Percentiles rank a stretch among this genome's conserved stretches.
Evolutionary conservation across 2,888 invertebrate genomes (phyloP).

Genomic region (Cremastinae sp.): DNA sequence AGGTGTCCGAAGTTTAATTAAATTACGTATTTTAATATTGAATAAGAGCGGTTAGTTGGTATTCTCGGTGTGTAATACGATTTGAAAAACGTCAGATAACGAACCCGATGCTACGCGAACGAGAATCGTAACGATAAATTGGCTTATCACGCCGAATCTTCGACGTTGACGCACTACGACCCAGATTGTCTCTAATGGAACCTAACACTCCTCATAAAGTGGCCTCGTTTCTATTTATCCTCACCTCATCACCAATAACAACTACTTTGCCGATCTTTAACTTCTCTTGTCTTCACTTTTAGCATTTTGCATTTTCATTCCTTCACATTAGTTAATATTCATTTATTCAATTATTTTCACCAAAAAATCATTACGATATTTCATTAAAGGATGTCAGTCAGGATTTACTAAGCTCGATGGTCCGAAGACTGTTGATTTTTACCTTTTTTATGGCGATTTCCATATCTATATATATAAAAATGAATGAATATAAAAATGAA

Average conservation of each 20-base stretch:
- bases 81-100: constrained; percentile 14
- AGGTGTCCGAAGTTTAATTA: constrained; percentile 4
- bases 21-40: constrained; percentile 22
- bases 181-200: constrained; percentile 60
- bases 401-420: too few relatives aligned
- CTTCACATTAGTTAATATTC: too few relatives aligned
- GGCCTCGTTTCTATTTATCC: constrained; percentile 60
- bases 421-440: too few relatives aligned
- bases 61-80: constrained; percentile 31
- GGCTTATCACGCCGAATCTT: constrained; percentile 58
- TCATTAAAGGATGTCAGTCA: too few relatives aligned
- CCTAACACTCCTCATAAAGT: constrained; percentile 37
- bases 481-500: too few relatives aligned
- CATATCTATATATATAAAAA: too few relatives aligned
- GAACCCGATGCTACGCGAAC: neutral
- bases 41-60: constrained; percentile 24
- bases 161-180: constrained; percentile 55
- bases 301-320: neutral
- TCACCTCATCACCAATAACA: constrained; percentile 32
- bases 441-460: too few relatives aligned
- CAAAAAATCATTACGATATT: too few relatives aligned
- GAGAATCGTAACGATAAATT: constrained; percentile 51
- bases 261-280: neutral
- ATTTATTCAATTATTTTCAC: too few relatives aligned
- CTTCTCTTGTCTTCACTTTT: neutral